Evolutionary conservation across 2,797 vertebrate genomes (phyloP), one percentile per base, ranked within the genome.

Genomic region (Hafferia zeledoni): DNA sequence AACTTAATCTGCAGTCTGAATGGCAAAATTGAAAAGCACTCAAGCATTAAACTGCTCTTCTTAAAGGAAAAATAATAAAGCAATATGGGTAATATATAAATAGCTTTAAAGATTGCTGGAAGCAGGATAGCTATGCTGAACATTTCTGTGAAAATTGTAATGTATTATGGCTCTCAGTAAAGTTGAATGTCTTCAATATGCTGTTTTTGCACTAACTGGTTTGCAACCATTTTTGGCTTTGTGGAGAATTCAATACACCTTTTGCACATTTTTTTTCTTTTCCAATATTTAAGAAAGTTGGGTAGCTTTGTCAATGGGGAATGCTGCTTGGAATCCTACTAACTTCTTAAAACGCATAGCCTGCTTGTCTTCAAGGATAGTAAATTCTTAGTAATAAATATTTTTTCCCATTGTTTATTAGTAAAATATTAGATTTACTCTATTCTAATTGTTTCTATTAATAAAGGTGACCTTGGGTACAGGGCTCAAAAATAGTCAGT

Each of bases 21-120:
- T 93, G 55, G 87, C 81, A 94, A 95, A 96, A 97, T 88, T 95
- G 93, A 95, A 96, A 96, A 96, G 68, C 91, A 89, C 57, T 95
- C 92, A 89, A 90, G 91, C 87, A 50, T 96, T 95, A 95, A 96
- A 95, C 68, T 80, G 61, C 6, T 6, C 61, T 90, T 94, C 91
- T 96, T 96, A 95, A 89, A 93, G 64, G 78, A 81, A 95, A 94
- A 96, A 92, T 89, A 95, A 94, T 95, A 91, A 93, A 90, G 49
- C 77, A 94, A 78, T 83, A 84, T 71, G 55, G 22, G 37, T 85
- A 81, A 87, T 76, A 72, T 52, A 94, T 89, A 93, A 95, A 95
- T 87, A 83, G 75, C 27, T 90, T 90, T 80, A 94, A 90, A 87
- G 28, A 82, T 90, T 90, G 55, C 87, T 75, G 53, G 43, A 53